Evolutionary conservation across 2,113 vertebrate genomes (phyloP), one percentile per base, ranked within the genome.

Genomic region (Cygnus atratus): DNA sequence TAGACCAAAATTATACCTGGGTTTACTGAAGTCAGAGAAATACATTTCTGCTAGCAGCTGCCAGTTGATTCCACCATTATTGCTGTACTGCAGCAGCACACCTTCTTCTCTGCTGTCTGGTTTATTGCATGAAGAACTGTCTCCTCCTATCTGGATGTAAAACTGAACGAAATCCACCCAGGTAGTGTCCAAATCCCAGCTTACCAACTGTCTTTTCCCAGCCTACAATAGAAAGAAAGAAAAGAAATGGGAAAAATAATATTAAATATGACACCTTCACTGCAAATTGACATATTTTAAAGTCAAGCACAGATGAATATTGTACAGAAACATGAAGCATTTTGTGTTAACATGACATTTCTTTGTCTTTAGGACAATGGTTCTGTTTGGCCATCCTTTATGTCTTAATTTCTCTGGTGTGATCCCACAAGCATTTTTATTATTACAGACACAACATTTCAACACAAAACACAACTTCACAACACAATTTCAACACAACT

Each of bases 101-200:
- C 99, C 99, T 94, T 99, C 99, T 92, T 99, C 99, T 81, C 99
- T 98, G 98, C 99, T 99, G 96, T 99, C 99, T 0, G 99, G 99
- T 92, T 98, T 98, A 97, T 99, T 99, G 95, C 99, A 99, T 3
- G 98, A 98, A 5, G 98, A 81, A 76, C 96, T 99, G 57, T 99
- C 99, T 95, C 99, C 99, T 9, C 99, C 99, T 78, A 99, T 99
- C 46, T 99, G 99, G 90, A 99, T 98, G 96, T 99, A 99, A 98
- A 99, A 99, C 98, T 99, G 99, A 46, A 99, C 98, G 96, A 99
- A 99, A 97, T 99, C 99, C 29, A 99, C 99, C 99, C 99, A 99
- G 15, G 99, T 99, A 1, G 99, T 99, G 95, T 99, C 99, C 97
- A 99, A 96, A 90, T 99, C 99, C 98, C 98, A 98, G 98, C 98